These are phyloP conservation scores for Dolichoris vasculosae DNA, from an alignment of 1,140 invertebrate species.

Conservation along the genomic window DNA sequence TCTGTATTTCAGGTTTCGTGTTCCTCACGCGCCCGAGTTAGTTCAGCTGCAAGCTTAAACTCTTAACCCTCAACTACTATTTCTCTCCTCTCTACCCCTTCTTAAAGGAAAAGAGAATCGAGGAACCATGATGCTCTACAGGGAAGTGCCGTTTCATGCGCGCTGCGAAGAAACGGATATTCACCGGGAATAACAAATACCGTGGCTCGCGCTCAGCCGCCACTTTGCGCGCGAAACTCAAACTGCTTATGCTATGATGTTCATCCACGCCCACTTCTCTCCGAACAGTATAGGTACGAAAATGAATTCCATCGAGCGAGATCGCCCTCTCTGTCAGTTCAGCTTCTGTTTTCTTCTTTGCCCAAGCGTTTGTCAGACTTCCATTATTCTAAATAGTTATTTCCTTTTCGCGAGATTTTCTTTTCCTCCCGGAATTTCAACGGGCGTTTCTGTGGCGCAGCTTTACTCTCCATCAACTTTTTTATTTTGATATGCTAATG, in stretches of 20 bases:
- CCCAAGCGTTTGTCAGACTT: slow-evolving; percentile 13
- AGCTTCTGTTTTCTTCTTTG: neutral
- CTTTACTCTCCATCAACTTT: neutral
- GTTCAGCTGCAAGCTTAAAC: slow-evolving; percentile 55
- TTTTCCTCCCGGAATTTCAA: slow-evolving; percentile 2
- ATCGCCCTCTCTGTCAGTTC: slow-evolving; percentile 6
- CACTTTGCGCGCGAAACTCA: slow-evolving; percentile 38
- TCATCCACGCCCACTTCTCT: neutral
- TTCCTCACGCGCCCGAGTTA: slow-evolving; percentile 47
- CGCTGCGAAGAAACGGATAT: slow-evolving; percentile 51
- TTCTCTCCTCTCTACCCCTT: too few relatives aligned
- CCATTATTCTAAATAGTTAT: slow-evolving; percentile 47
- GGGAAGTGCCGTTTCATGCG: neutral
- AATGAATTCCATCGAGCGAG: slow-evolving; percentile 32
- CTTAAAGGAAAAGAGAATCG: neutral
- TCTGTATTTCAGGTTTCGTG: slow-evolving; percentile 49
- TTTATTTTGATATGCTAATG: slow-evolving; percentile 20
- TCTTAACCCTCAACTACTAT: slow-evolving; percentile 2
- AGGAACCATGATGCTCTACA: neutral
- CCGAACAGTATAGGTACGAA: neutral
- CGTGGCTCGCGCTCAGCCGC: neutral
- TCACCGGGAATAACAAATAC: slow-evolving; percentile 60
- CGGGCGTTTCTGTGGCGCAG: neutral
- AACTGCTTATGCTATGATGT: slow-evolving; percentile 24
- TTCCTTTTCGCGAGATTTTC: slow-evolving; percentile 1